These are phyloP conservation scores for Plutella xylostella DNA, from an alignment of 2,888 invertebrate species.

Conservation along the genomic window DNA sequence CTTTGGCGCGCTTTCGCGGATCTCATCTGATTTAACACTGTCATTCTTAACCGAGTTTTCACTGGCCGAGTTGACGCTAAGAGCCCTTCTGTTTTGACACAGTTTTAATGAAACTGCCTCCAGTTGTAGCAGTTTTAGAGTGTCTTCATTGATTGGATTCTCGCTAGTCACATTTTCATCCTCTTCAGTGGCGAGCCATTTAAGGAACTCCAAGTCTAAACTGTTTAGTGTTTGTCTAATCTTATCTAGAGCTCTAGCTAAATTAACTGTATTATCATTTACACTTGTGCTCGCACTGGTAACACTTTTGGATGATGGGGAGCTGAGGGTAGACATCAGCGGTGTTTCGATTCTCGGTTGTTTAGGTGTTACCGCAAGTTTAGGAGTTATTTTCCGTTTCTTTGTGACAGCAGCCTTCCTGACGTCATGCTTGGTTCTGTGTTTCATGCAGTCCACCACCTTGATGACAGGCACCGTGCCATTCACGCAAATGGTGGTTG, in stretches of 20 bases:
- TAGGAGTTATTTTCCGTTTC: no score
- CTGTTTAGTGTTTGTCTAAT: slow-evolving; percentile 20
- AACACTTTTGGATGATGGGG: background rate
- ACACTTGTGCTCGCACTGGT: background rate
- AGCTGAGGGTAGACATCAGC: background rate
- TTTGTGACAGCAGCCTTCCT: background rate
- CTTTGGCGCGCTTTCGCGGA: background rate
- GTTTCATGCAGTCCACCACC: background rate
- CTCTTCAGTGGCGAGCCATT: slow-evolving; percentile 30
- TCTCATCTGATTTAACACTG: background rate
- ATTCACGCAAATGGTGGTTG: slow-evolving; percentile 27
- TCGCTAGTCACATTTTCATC: slow-evolving; percentile 13
- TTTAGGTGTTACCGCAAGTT: background rate
- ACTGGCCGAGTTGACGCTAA: background rate
- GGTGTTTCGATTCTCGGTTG: background rate
- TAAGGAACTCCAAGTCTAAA: slow-evolving; percentile 32
- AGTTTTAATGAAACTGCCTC: slow-evolving; percentile 28
- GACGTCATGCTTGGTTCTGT: background rate
- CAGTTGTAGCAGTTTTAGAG: slow-evolving; percentile 26
- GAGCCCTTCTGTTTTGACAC: slow-evolving; percentile 24
- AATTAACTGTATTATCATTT: background rate
- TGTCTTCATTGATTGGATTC: slow-evolving; percentile 5
- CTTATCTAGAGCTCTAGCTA: background rate
- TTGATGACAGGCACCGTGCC: slow-evolving; percentile 32
- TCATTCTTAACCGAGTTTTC: background rate